Base-by-base conservation (phyloP, 2,888 invertebrate species). In the Cheilosia impressa region DNA sequence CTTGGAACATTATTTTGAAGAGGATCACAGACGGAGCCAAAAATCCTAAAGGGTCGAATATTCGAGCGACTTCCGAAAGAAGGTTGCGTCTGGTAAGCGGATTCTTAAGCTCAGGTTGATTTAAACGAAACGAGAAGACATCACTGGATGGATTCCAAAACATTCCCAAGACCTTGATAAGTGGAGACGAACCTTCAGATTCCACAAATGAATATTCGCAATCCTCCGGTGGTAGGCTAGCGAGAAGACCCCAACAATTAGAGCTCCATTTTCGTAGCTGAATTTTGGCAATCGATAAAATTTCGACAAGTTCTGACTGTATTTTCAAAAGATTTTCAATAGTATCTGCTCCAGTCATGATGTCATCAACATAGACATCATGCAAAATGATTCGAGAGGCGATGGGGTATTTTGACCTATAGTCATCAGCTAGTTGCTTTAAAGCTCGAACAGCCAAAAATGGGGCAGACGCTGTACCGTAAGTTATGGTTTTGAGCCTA, bases 311-410 rank as follows among this genome's bases (percentile, higher is more conserved):
- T 9, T 19, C 47, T 1, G 19, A 19, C 34, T 58, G 31, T 58
- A 87, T 19, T 9, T 17, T 19, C 2, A 47, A 19, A 1, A 47
- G 19, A 3, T 47, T 6, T 47, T 62, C 57, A 31, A 77, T 63
- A 10, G 80, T 66, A 7, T 52, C n/a, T 2, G 69, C 69, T 9
- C 81, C 80, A 0, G 82, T 71, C 34, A 87, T 17, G 0, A 52
- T 68, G 27, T 82, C 88, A 17, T 87, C 87, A 2, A 87, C 87
- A 27, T 84, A 22, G 1, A 84, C 19, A 82, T 87, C 82, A 80
- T 15, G 38, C 82, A 50, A 1, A 17, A 58, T 3, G 87, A 52
- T 43, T 43, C n/a, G 43, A n/a, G n/a, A n/a, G 15, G 43, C 43
- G n/a, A n/a, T 43, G n/a, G 43, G n/a, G 6, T 43, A 6, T 1